Evolutionary conservation across 2,113 vertebrate species (phyloP).

Genomic region (Pelmatolapia mariae): DNA sequence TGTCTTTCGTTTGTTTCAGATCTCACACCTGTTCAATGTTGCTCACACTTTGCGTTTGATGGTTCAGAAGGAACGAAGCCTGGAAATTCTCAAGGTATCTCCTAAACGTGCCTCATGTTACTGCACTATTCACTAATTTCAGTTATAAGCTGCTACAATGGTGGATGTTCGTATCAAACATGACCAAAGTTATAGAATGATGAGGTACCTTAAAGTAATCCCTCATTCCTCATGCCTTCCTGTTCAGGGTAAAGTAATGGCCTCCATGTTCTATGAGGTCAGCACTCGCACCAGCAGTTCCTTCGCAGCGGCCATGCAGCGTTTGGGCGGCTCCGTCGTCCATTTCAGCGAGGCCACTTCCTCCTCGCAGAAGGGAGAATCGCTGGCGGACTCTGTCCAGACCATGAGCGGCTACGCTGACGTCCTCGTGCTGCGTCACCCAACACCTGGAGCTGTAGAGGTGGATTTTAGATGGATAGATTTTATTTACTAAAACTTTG

Average conservation of each 20-base stretch:
- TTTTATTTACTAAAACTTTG: background rate
- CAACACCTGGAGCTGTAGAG: conserved; percentile 87
- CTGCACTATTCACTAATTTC: background rate
- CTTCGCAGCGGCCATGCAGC: conserved; percentile 89
- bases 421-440: conserved; percentile 90
- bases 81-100: conserved; percentile 92
- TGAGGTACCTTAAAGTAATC: background rate
- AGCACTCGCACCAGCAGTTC: conserved; percentile 97
- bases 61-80: conserved; percentile 91
- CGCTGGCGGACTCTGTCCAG: conserved; percentile 88
- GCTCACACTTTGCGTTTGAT: conserved; percentile 87
- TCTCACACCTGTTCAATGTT: conserved; percentile 93
- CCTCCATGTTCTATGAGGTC: conserved; percentile 94
- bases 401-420: conserved; percentile 96
- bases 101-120: background rate
- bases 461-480: conserved; percentile 52
- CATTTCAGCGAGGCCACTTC: conserved; percentile 90
- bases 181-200: background rate
- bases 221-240: background rate
- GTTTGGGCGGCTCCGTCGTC: conserved; percentile 87
- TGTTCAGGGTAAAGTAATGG: conserved; percentile 92
- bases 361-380: conserved; percentile 93
- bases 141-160: background rate
- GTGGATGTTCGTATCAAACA: background rate
- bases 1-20: conserved; percentile 50